Conservation (phyloP, 2,888 invertebrate genomes). For the Notodonta dromedarius region DNA sequence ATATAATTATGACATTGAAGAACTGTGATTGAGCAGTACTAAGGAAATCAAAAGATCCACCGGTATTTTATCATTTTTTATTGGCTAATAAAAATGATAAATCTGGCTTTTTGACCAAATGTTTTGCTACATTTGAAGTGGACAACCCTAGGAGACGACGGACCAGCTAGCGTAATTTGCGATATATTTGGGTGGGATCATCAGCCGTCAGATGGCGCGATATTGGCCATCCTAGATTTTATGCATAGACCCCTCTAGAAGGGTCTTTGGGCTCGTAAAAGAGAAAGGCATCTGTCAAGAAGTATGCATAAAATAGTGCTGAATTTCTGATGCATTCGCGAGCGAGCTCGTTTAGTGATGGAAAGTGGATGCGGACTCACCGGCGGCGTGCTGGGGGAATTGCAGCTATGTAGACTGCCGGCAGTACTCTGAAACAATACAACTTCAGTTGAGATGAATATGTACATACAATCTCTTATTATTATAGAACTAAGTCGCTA, state of each 20-base stretch:
- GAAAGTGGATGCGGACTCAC: constrained; percentile 33
- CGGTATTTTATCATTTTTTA: too few species aligned
- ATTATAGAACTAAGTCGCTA: too few species aligned
- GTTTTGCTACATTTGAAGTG: too few species aligned
- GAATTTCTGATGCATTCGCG: constrained; percentile 13
- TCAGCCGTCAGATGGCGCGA: constrained; percentile 74
- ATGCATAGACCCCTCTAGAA: constrained; percentile 61
- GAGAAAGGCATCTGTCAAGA: constrained; percentile 64
- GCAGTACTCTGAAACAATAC: constrained; percentile 43
- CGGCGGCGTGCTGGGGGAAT: constrained; percentile 37
- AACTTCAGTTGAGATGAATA: constrained; percentile 10
- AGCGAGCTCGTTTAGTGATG: neutral
- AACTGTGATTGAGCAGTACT: too few species aligned
- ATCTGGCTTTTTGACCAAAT: too few species aligned
- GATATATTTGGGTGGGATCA: constrained; percentile 70
- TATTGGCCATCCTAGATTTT: constrained; percentile 76
- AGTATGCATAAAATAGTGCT: constrained; percentile 43
- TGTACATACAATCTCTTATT: neutral
- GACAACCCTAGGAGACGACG: constrained; percentile 38
- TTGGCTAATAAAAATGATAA: too few species aligned
- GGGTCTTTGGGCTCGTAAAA: constrained; percentile 68
- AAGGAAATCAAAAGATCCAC: too few species aligned
- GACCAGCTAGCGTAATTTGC: constrained; percentile 71
- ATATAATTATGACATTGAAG: too few species aligned
- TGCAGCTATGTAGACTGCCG: constrained; percentile 21